Evolutionary conservation across 2,888 invertebrate species (phyloP).

Genomic region (Acanthopleura granulata): DNA sequence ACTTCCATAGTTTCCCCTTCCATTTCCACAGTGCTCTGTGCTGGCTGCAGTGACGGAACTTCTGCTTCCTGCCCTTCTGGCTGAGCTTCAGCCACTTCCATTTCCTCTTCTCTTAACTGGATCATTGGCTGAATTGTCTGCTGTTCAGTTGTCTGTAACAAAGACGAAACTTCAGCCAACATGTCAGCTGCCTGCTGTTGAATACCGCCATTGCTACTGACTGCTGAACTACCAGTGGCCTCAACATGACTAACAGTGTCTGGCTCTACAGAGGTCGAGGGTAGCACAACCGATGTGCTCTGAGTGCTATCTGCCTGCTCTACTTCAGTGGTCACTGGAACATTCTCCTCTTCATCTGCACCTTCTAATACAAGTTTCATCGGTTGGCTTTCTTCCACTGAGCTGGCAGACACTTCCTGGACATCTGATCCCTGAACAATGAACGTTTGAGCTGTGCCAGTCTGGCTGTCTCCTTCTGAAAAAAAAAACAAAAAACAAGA

Average conservation of each 20-base stretch:
- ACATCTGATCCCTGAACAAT: neutral
- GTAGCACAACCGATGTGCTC: neutral
- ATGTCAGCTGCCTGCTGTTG: neutral
- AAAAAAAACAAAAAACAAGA: too few species aligned
- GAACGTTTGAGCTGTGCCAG: neutral
- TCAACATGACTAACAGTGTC: neutral
- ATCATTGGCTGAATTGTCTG: slow-evolving; percentile 25
- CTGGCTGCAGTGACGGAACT: slow-evolving; percentile 16
- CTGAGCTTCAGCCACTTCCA: slow-evolving; percentile 17
- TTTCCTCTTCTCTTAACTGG: slow-evolving; percentile 15
- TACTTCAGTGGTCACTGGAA: neutral
- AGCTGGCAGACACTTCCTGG: slow-evolving; percentile 1
- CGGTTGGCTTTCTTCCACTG: neutral
- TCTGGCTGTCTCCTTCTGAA: too few species aligned
- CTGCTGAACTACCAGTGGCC: neutral
- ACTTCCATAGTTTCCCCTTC: slow-evolving; percentile 18
- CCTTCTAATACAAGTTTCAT: neutral
- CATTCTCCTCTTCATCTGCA: neutral
- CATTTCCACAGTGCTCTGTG: slow-evolving; percentile 25
- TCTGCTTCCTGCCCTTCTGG: slow-evolving; percentile 25
- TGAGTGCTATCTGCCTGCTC: neutral
- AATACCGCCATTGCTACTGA: neutral
- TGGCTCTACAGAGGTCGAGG: neutral
- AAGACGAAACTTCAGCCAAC: neutral
- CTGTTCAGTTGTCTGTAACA: neutral